Evolutionary conservation across 2,888 invertebrate species (phyloP).

Genomic region (Nomada ferruginata): DNA sequence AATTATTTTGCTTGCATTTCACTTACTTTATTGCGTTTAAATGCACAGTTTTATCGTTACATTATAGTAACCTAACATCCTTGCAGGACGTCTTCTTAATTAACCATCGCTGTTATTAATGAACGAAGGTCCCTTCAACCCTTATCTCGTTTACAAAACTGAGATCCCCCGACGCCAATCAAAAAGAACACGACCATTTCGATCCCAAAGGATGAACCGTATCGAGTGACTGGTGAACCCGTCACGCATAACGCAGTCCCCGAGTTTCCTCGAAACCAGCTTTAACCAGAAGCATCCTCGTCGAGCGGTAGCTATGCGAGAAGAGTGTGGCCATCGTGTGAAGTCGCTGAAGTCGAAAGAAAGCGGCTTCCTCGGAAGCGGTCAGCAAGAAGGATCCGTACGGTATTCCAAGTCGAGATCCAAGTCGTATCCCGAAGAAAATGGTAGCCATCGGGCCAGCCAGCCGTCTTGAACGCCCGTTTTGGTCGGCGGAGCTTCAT

Average conservation of each 20-base stretch:
- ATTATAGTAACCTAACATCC: no score
- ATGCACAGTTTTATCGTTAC: no score
- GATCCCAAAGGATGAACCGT: not conserved
- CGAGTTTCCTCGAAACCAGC: slow-evolving; percentile 62
- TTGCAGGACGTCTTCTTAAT: no score
- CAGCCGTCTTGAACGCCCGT: slow-evolving; percentile 73
- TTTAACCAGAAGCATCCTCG: slow-evolving; percentile 55
- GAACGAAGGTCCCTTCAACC: no score
- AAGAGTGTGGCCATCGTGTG: slow-evolving; percentile 54
- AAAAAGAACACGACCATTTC: no score
- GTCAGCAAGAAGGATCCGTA: slow-evolving; percentile 71
- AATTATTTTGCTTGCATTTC: no score
- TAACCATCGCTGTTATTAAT: no score
- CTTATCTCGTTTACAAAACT: no score
- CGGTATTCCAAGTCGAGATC: slow-evolving; percentile 71
- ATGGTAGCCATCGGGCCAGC: slow-evolving; percentile 67
- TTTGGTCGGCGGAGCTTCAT: slow-evolving; percentile 78
- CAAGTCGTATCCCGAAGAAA: slow-evolving; percentile 64
- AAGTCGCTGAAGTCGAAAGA: slow-evolving; percentile 64
- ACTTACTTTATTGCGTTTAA: no score
- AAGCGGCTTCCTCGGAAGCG: slow-evolving; percentile 72
- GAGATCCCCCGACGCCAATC: no score
- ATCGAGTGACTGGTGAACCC: slow-evolving; percentile 22
- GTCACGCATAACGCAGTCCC: slow-evolving; percentile 53
- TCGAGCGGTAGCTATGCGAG: slow-evolving; percentile 17